Evolutionary conservation across 1,140 invertebrate species (phyloP).

Genomic region (Helicoverpa zea): DNA sequence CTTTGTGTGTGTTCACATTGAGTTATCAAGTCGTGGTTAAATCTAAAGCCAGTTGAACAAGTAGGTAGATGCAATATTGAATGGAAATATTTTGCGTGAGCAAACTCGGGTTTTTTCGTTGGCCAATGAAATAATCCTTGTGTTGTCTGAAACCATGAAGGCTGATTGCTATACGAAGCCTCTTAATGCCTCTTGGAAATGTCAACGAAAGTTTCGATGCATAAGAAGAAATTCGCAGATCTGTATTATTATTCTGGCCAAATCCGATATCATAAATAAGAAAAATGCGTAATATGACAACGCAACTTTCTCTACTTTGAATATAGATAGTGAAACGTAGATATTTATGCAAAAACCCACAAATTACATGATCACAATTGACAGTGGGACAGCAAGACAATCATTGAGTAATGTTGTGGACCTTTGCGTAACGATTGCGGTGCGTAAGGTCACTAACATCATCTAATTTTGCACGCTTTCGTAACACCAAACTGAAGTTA

Average conservation of each 20-base stretch:
- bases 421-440: conserved; percentile 70
- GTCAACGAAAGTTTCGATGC: too few species aligned
- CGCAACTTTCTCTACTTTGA: conserved; percentile 19
- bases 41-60: neutral
- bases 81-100: conserved; percentile 34
- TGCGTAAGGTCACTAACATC: conserved; percentile 82
- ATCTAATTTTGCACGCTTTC: conserved; percentile 82
- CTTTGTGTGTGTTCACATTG: too few species aligned
- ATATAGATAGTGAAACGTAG: conserved; percentile 36
- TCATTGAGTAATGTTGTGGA: conserved; percentile 68
- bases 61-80: neutral
- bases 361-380: conserved; percentile 65
- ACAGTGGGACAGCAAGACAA: conserved; percentile 33
- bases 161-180: neutral
- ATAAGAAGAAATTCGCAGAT: too few species aligned
- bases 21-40: conserved; percentile 26
- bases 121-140: neutral
- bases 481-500: conserved; percentile 73
- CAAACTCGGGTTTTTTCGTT: conserved; percentile 8
- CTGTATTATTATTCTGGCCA: neutral
- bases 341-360: conserved; percentile 60
- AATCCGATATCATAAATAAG: neutral
- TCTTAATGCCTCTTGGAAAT: neutral
- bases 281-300: conserved; percentile 56
- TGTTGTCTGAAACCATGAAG: neutral